phyloP scores from a whole-genome alignment of 2,888 invertebrate genomes.

The Caenorhabditis doughertyi region DNA sequence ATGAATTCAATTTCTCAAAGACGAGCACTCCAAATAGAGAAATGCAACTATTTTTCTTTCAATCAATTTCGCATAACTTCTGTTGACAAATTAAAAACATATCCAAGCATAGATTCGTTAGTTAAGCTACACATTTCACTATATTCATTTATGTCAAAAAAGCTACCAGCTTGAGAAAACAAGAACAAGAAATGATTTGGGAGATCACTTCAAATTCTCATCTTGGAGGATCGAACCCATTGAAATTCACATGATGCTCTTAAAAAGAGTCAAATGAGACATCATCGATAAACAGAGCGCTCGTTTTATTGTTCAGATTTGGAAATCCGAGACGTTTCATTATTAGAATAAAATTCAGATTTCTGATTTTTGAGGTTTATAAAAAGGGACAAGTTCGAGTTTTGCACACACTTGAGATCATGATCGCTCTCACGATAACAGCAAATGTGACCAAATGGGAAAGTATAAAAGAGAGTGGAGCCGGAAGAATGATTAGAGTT shows the following conservation, averaged over 20 bases:
- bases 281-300: constrained; percentile 17
- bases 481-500: background rate
- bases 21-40: too few species aligned
- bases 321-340: constrained; percentile 31
- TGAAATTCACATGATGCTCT: constrained; percentile 52
- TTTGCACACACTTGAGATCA: background rate
- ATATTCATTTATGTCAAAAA: background rate
- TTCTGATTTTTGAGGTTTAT: constrained; percentile 39
- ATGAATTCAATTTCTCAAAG: too few species aligned
- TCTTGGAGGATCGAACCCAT: constrained; percentile 8
- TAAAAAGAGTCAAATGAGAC: constrained; percentile 25
- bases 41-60: too few species aligned
- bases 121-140: constrained; percentile 6
- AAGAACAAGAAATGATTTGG: background rate
- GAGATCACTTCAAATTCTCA: constrained; percentile 44
- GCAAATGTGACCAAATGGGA: constrained; percentile 22
- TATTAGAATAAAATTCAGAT: constrained; percentile 26
- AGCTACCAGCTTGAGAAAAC: too few species aligned
- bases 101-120: background rate
- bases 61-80: too few species aligned
- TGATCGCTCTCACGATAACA: constrained; percentile 41
- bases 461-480: constrained; percentile 16
- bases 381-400: constrained; percentile 3
- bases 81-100: background rate
- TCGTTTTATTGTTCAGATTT: constrained; percentile 2